Evolutionary conservation across 1,140 invertebrate genomes (phyloP).

Genomic region (Heterodera carotae): DNA sequence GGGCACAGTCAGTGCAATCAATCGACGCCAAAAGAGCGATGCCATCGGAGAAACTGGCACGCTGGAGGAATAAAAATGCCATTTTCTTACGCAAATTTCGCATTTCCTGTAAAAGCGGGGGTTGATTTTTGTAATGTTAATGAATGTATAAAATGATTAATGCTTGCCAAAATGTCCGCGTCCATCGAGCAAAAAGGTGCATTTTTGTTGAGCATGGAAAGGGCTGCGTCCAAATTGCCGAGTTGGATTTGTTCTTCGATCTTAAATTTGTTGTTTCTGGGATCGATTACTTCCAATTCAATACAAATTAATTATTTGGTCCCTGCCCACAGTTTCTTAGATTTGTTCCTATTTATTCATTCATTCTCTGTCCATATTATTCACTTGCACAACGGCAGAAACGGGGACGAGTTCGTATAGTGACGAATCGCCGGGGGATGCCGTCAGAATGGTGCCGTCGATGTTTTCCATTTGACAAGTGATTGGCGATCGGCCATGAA

Average conservation of each 20-base stretch:
- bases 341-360: too few species aligned
- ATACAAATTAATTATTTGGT: too few species aligned
- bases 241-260: constrained; percentile 14
- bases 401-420: constrained; percentile 6
- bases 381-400: neutral
- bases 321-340: too few species aligned
- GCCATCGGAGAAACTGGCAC: constrained; percentile 7
- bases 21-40: constrained; percentile 7
- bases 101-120: neutral
- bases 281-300: too few species aligned
- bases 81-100: constrained; percentile 10
- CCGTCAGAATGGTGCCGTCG: constrained; percentile 12
- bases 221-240: neutral
- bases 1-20: neutral
- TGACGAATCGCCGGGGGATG: neutral
- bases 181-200: neutral
- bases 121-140: too few species aligned
- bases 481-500: neutral
- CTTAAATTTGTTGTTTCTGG: neutral
- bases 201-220: neutral
- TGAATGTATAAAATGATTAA: neutral
- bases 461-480: constrained; percentile 15
- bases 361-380: neutral
- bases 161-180: neutral
- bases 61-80: constrained; percentile 13